Base-by-base conservation (phyloP, 2,797 vertebrate genomes). In the Characodon lateralis region DNA sequence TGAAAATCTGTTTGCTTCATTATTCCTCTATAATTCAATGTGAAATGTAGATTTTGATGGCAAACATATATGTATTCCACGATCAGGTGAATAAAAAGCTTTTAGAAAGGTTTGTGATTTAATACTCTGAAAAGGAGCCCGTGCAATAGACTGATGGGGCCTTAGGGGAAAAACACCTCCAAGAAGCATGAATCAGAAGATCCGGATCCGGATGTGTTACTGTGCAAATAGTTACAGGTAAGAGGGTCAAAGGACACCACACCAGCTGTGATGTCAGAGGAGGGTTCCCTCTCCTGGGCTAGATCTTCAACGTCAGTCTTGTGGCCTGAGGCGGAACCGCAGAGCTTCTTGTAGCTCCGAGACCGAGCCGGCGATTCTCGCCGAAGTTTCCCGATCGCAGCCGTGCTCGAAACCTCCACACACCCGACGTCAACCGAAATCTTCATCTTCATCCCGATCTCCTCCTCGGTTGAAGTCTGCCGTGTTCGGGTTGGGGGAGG, bases 371-470 rank as follows among this genome's bases (percentile, higher is more conserved):
- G 63, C 93, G 91, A 51, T n/a, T 18, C 50, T 70, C 26, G 0
- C 87, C 93, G 93, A 87, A 76, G 73, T 7, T 78, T 73, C 28
- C 87, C 93, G 93, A 94, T 43, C 16, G 20, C 1, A 9, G 14
- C 90, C 94, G 93, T 94, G 58, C 75, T 70, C 31, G 13, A 41
- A 68, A 41, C 35, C 46, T 85, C 87, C 89, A 84, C 76, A 72
- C 83, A 77, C 22, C 85, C 89, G 92, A 89, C 81, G 83, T 39
- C 78, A 20, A 48, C 89, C 91, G 90, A 93, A 90, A 84, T 82
- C 86, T 71, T 55, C 76, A 77, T 84, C 85, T 81, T 18, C 70
- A 12, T 84, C 73, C 78, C 83, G 80, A 84, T 76, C 65, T 56
- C 59, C 50, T 35, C 56, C 31, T 66, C 35, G 35, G 35, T 9